A percentile compares a stretch with the other conserved stretches of the same genome.
These are phyloP conservation scores for Nesometra sesokonis DNA, from an alignment of 35 echinoderm and acorn worm genomes.

Conservation along the genomic window DNA sequence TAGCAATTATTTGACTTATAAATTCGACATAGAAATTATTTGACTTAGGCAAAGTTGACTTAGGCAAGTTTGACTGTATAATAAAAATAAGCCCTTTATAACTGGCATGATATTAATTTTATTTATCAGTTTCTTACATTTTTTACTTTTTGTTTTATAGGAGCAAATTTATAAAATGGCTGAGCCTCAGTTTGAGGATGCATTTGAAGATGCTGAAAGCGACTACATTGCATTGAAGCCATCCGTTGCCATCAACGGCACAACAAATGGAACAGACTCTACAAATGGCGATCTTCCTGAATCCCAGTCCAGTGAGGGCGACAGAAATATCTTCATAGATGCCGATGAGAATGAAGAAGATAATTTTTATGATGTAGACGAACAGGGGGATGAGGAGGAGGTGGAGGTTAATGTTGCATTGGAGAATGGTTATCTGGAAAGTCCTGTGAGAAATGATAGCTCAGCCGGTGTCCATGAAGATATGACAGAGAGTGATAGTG, in stretches of 20 bases:
- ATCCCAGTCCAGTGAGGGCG: neutral
- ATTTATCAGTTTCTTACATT: too few relatives aligned
- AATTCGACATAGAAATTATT: too few relatives aligned
- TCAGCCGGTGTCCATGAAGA: neutral
- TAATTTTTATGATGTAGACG: neutral
- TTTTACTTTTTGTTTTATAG: neutral
- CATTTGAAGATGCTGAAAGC: neutral
- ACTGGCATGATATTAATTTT: too few relatives aligned
- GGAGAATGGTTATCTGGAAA: neutral
- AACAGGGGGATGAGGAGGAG: neutral
- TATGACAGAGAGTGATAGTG: neutral
- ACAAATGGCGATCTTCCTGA: neutral
- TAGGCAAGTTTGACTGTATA: too few relatives aligned
- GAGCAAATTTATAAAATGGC: neutral
- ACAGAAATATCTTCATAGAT: neutral
- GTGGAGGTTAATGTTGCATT: neutral
- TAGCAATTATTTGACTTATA: too few relatives aligned
- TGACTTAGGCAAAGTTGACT: too few relatives aligned
- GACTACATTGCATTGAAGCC: neutral
- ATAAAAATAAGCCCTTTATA: too few relatives aligned
- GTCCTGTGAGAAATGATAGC: neutral
- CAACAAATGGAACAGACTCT: neutral
- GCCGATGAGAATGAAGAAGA: neutral
- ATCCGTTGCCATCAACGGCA: neutral
- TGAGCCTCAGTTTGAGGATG: neutral